These are phyloP conservation scores for Candoia aspera DNA, from an alignment of 2,113 vertebrate species.

Conservation along the genomic window DNA sequence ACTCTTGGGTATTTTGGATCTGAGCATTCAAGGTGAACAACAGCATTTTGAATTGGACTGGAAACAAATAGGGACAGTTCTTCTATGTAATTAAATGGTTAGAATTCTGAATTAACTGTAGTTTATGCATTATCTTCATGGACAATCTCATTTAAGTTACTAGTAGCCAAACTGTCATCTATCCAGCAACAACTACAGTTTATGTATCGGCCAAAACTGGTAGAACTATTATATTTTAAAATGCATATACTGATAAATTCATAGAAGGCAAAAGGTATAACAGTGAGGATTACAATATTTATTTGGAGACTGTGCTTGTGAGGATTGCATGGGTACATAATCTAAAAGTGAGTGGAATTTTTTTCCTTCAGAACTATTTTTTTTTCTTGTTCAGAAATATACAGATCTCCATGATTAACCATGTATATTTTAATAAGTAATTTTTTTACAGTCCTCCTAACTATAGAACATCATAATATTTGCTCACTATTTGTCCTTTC, in stretches of 20 bases:
- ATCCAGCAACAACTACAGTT: neutral
- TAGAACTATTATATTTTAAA: neutral
- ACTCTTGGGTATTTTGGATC: neutral
- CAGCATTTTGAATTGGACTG: neutral
- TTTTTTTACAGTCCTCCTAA: neutral
- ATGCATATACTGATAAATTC: neutral
- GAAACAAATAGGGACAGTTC: neutral
- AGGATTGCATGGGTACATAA: neutral
- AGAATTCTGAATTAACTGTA: neutral
- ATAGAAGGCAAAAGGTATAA: neutral
- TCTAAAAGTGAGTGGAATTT: neutral
- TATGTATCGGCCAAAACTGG: neutral
- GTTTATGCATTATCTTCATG: neutral
- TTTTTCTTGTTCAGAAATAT: neutral
- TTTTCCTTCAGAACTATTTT: neutral
- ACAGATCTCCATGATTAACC: neutral
- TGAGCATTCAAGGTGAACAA: neutral
- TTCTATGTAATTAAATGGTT: neutral
- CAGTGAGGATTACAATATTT: neutral
- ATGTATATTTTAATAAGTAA: neutral
- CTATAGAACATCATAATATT: neutral
- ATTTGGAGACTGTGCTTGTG: neutral
- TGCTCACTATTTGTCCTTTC: neutral
- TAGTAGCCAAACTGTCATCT: neutral
- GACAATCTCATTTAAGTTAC: neutral